phyloP scores from a whole-genome alignment of 2,113 vertebrate species.

The Crotalus viridis region DNA sequence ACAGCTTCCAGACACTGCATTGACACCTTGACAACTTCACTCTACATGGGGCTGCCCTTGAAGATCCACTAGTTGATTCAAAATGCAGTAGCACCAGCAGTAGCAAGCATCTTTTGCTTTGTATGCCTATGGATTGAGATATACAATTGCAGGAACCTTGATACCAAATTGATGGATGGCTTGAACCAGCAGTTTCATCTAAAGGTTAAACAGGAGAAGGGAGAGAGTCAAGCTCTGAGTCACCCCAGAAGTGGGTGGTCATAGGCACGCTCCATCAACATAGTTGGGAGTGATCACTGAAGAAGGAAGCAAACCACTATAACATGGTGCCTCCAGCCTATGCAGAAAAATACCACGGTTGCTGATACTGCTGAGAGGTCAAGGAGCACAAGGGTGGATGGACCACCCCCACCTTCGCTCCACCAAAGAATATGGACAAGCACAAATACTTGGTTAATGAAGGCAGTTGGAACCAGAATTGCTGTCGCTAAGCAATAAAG shows the following conservation, averaged over 20 bases:
- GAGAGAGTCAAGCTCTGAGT: neutral
- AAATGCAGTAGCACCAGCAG: neutral
- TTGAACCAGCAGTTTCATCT: neutral
- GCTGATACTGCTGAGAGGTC: neutral
- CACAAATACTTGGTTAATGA: neutral
- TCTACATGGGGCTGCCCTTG: neutral
- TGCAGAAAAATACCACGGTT: neutral
- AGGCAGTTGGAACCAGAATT: no score
- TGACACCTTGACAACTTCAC: neutral
- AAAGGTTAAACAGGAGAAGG: neutral
- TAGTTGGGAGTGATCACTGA: neutral
- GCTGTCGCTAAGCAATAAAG: neutral
- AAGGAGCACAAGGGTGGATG: neutral
- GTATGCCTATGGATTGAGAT: neutral
- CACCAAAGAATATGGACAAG: neutral
- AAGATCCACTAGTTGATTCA: neutral
- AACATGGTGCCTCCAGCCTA: neutral
- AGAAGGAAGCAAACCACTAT: neutral
- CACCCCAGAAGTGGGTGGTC: neutral
- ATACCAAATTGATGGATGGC: neutral
- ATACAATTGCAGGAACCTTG: neutral
- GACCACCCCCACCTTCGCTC: neutral
- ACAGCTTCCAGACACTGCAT: neutral
- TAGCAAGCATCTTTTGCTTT: neutral
- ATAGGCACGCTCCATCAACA: neutral